These are phyloP conservation scores for Neodiprion virginianus DNA, from an alignment of 1,140 invertebrate species.

Conservation along the genomic window DNA sequence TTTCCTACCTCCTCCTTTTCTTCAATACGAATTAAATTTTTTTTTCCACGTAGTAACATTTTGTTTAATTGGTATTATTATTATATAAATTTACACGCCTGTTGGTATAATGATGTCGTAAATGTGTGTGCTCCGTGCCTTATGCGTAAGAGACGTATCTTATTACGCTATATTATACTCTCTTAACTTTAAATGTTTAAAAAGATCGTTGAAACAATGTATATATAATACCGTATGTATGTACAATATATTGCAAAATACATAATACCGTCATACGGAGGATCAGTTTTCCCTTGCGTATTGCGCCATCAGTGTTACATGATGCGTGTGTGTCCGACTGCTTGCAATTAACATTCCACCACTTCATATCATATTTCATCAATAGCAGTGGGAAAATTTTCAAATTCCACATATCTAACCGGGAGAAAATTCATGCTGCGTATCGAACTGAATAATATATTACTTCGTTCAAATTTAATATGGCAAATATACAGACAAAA, in stretches of 20 bases:
- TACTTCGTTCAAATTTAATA: too few relatives aligned
- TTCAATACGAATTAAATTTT: conserved; percentile 28
- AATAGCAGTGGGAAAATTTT: not conserved
- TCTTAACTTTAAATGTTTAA: conserved; percentile 30
- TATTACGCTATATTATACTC: not conserved
- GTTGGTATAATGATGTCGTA: conserved; percentile 17
- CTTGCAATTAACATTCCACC: not conserved
- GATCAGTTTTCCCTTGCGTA: conserved; percentile 22
- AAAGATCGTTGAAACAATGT: conserved; percentile 39
- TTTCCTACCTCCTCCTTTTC: conserved; percentile 15
- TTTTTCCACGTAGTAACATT: conserved; percentile 11
- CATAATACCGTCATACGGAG: conserved; percentile 12
- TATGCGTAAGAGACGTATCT: not conserved
- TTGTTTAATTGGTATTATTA: conserved; percentile 4
- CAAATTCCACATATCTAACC: conserved; percentile 33
- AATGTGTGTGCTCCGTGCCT: not conserved
- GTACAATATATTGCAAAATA: conserved; percentile 34
- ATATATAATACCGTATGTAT: conserved; percentile 21
- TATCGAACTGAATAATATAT: too few relatives aligned
- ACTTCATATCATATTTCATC: not conserved
- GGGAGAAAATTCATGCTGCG: conserved; percentile 23
- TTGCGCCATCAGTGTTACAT: conserved; percentile 6
- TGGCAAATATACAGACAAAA: too few relatives aligned
- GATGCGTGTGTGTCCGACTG: not conserved
- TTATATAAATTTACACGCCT: conserved; percentile 28